Percentiles rank a stretch among this genome's conserved stretches.
Conservation (phyloP, 2,113 vertebrate genomes). For the Meles meles region DNA sequence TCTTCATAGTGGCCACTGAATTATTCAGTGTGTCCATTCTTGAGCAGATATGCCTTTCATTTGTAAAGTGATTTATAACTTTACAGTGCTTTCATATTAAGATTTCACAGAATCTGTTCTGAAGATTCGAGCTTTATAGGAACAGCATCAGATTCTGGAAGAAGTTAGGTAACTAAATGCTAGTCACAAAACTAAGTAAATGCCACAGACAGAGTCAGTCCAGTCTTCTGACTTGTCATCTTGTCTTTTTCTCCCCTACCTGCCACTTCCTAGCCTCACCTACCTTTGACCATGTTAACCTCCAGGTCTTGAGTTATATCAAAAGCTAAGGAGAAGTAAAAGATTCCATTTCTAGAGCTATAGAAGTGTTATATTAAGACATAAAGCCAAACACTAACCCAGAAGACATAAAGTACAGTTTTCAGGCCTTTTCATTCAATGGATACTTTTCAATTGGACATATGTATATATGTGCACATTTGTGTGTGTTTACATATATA, state of each 20-base stretch:
- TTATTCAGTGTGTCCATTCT: neutral
- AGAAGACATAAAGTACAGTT: neutral
- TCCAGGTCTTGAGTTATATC: neutral
- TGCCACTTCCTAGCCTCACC: fast-evolving
- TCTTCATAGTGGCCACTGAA: neutral
- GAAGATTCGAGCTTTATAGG: neutral
- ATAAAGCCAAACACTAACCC: neutral
- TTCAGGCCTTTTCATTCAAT: neutral
- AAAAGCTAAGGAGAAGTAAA: neutral
- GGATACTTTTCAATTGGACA: neutral
- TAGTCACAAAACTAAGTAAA: neutral
- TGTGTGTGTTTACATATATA: neutral
- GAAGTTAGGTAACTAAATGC: neutral
- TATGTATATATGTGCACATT: neutral
- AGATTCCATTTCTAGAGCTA: neutral
- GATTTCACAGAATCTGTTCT: neutral
- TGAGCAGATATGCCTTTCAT: neutral
- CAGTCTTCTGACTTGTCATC: neutral
- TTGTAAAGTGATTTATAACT: neutral
- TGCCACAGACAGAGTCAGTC: neutral
- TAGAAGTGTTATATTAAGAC: neutral
- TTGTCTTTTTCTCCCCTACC: neutral
- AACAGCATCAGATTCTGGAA: neutral
- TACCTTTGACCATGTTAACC: neutral
- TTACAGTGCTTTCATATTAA: neutral